These are phyloP conservation scores for Bothrops jararaca DNA, from an alignment of 2,113 vertebrate genomes.

Conservation along the genomic window DNA sequence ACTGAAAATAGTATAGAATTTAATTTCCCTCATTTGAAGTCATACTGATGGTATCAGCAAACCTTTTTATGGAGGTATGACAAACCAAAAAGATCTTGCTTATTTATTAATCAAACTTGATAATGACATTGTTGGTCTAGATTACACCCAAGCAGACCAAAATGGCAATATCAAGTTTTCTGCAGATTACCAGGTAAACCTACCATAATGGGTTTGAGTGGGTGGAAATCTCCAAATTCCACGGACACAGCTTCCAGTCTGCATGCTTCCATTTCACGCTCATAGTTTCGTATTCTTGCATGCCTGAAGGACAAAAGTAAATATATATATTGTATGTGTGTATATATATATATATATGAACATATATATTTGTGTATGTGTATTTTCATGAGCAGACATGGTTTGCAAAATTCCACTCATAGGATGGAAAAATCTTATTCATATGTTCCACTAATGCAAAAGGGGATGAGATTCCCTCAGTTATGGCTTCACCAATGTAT, in stretches of 20 bases:
- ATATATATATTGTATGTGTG: not conserved
- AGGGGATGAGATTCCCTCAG: not conserved
- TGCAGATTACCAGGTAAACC: slow-evolving; percentile 49
- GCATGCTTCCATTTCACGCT: slow-evolving; percentile 74
- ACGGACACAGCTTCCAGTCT: slow-evolving; percentile 71
- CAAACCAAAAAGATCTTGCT: not conserved
- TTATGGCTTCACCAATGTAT: not conserved
- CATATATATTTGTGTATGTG: too few relatives aligned
- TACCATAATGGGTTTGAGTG: slow-evolving; percentile 91
- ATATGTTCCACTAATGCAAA: not conserved
- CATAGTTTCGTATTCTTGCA: slow-evolving; percentile 81
- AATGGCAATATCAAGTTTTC: not conserved
- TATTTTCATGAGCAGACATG: not conserved
- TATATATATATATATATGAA: too few relatives aligned
- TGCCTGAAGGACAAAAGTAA: slow-evolving; percentile 73
- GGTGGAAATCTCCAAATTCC: slow-evolving; percentile 90
- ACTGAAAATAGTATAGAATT: not conserved
- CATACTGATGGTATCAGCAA: not conserved
- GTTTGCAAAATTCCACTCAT: too few relatives aligned
- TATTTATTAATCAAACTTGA: not conserved
- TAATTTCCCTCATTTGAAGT: not conserved
- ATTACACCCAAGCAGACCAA: not conserved
- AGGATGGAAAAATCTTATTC: too few relatives aligned
- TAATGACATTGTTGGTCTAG: not conserved
- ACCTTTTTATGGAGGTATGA: not conserved